A percentile compares a stretch with the other conserved stretches of the same genome.
These are phyloP conservation scores for Apantesis nais DNA, from an alignment of 2,888 invertebrate genomes.

Conservation along the genomic window DNA sequence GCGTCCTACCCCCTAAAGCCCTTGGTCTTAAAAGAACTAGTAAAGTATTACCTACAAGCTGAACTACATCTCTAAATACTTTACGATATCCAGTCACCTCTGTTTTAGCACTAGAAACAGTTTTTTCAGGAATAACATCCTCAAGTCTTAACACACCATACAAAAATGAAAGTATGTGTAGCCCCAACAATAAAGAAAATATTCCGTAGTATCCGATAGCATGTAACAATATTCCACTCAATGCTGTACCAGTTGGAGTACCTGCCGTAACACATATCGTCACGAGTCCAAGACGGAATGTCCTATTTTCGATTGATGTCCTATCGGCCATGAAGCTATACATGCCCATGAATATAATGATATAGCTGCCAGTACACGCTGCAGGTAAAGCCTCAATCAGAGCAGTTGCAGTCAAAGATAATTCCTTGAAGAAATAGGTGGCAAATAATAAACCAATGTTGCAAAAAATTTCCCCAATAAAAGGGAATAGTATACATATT, in stretches of 20 bases:
- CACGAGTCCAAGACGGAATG: slow-evolving; percentile 87
- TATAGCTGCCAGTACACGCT: slow-evolving; percentile 86
- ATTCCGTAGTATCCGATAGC: slow-evolving; percentile 79
- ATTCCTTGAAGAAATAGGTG: slow-evolving; percentile 84
- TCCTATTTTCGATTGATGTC: slow-evolving; percentile 85
- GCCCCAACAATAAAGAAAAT: slow-evolving; percentile 68
- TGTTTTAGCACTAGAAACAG: slow-evolving; percentile 22
- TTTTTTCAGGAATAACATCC: slow-evolving; percentile 56
- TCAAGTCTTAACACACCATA: slow-evolving; percentile 76
- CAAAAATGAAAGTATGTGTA: slow-evolving; percentile 67
- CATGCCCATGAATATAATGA: slow-evolving; percentile 86
- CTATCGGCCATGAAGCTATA: slow-evolving; percentile 87
- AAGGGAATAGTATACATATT: slow-evolving; percentile 85
- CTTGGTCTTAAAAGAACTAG: slow-evolving; percentile 72
- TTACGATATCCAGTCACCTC: slow-evolving; percentile 46
- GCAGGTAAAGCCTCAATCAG: slow-evolving; percentile 85
- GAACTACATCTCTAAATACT: slow-evolving; percentile 63
- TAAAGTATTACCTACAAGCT: slow-evolving; percentile 73
- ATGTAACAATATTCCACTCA: slow-evolving; percentile 82
- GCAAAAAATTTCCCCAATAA: slow-evolving; percentile 83
- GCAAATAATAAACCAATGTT: slow-evolving; percentile 83
- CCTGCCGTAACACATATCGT: slow-evolving; percentile 83
- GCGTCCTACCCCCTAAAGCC: slow-evolving; percentile 63
- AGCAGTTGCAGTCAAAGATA: slow-evolving; percentile 80
- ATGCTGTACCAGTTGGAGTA: slow-evolving; percentile 80